Percentiles rank a stretch among this genome's conserved stretches.
These are phyloP conservation scores for Callipepla squamata DNA, from an alignment of 2,113 vertebrate genomes.

Conservation along the genomic window DNA sequence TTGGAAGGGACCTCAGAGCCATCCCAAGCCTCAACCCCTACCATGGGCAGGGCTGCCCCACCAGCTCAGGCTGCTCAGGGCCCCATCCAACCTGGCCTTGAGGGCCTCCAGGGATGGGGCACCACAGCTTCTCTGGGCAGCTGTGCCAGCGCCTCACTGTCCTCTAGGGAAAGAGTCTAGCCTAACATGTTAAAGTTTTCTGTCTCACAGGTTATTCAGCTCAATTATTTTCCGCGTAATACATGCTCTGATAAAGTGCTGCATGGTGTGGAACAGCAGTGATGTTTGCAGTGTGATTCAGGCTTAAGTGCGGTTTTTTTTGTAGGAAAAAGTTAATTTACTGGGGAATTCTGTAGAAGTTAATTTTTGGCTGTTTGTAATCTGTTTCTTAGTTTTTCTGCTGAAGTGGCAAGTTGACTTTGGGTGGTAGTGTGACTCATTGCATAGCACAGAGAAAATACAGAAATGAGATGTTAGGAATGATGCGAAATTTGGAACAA, in stretches of 20 bases:
- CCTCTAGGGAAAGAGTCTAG: no score
- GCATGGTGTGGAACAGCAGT: not conserved
- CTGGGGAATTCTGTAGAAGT: not conserved
- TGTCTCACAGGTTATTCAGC: not conserved
- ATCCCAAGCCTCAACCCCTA: no score
- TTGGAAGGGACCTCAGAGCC: no score
- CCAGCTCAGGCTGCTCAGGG: no score
- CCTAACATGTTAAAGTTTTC: no score
- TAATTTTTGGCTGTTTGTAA: not conserved
- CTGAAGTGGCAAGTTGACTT: not conserved
- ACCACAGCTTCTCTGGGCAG: no score
- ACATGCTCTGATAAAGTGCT: not conserved
- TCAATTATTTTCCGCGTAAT: not conserved
- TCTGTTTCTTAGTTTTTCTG: not conserved
- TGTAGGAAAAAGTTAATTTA: not conserved
- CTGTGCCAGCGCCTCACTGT: no score
- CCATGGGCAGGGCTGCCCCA: no score
- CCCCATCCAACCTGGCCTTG: no score
- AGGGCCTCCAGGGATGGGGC: no score
- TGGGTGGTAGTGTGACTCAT: not conserved
- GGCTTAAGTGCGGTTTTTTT: not conserved
- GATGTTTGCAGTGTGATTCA: not conserved
- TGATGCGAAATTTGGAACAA: not conserved
- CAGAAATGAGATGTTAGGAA: not conserved
- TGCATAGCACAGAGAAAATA: fast-evolving